Evolutionary conservation across 2,797 vertebrate genomes (phyloP).

Genomic region (Ctenochaetus hawaiiensis): DNA sequence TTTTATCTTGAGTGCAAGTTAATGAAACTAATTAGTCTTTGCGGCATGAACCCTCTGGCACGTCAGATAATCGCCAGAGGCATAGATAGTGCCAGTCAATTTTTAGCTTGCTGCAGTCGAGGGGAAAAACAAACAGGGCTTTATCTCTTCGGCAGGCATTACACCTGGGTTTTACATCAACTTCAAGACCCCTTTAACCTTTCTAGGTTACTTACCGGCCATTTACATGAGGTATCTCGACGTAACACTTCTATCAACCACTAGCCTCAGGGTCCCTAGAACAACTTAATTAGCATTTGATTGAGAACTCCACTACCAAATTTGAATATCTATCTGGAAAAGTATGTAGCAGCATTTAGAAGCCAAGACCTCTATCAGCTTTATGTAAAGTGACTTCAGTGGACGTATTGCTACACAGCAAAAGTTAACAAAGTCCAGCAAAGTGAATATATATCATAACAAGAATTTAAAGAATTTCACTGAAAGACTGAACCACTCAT

Average conservation of each 20-base stretch:
- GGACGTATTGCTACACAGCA: constrained; percentile 32
- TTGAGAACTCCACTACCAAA: constrained; percentile 44
- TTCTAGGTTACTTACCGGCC: constrained; percentile 60
- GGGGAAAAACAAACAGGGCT: constrained; percentile 73
- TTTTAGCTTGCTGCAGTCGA: constrained; percentile 75
- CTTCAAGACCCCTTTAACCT: constrained; percentile 69
- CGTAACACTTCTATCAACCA: constrained; percentile 33
- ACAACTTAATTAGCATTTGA: constrained; percentile 60
- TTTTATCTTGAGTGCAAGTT: constrained; percentile 87
- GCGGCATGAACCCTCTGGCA: constrained; percentile 82
- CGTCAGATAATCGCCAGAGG: constrained; percentile 84
- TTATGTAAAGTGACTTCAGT: constrained; percentile 8
- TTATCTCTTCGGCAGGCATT: constrained; percentile 77
- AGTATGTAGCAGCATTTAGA: constrained; percentile 24
- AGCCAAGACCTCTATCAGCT: constrained; percentile 18
- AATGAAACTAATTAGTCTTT: constrained; percentile 90
- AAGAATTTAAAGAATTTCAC: constrained; percentile 23
- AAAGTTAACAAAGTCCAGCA: constrained; percentile 24
- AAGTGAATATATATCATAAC: constrained; percentile 11
- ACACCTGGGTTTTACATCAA: constrained; percentile 79
- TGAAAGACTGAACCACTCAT: constrained; percentile 26
- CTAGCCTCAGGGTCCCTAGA: constrained; percentile 27
- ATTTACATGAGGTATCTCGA: constrained; percentile 54
- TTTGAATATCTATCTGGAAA: constrained; percentile 51
- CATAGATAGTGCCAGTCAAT: constrained; percentile 85